These are phyloP conservation scores for Tapirus terrestris DNA, from an alignment of 2,113 vertebrate species.

Conservation along the genomic window DNA sequence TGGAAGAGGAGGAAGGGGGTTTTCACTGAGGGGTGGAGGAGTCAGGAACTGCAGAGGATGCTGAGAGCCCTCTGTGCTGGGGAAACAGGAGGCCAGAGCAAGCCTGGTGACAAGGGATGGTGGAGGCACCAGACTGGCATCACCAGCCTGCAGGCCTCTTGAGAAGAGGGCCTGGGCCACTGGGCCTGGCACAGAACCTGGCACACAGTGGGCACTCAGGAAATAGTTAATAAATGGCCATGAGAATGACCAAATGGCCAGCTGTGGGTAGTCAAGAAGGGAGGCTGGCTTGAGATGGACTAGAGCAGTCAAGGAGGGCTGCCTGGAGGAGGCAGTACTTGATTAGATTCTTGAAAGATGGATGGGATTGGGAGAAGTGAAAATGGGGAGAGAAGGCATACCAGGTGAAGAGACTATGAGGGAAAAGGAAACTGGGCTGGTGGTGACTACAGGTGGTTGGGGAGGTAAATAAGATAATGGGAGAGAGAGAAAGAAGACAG, in stretches of 20 bases:
- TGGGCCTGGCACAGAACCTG: background rate
- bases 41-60: background rate
- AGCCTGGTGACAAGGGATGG: background rate
- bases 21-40: background rate
- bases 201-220: background rate
- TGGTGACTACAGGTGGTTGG: background rate
- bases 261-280: background rate
- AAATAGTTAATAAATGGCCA: background rate
- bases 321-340: background rate
- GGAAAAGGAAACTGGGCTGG: background rate
- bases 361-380: background rate
- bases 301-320: background rate
- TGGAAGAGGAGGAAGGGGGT: background rate
- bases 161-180: background rate
- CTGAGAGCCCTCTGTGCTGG: background rate
- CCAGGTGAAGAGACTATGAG: background rate
- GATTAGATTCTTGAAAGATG: background rate
- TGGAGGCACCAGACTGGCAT: background rate
- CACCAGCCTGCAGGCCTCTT: background rate
- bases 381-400: background rate
- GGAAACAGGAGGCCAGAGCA: background rate
- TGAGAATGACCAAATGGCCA: background rate
- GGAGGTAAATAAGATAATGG: background rate
- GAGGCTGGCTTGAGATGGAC: background rate
- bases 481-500: background rate